Evolutionary conservation across 2,888 invertebrate species (phyloP).

Genomic region (Drosophila stalkeri): DNA sequence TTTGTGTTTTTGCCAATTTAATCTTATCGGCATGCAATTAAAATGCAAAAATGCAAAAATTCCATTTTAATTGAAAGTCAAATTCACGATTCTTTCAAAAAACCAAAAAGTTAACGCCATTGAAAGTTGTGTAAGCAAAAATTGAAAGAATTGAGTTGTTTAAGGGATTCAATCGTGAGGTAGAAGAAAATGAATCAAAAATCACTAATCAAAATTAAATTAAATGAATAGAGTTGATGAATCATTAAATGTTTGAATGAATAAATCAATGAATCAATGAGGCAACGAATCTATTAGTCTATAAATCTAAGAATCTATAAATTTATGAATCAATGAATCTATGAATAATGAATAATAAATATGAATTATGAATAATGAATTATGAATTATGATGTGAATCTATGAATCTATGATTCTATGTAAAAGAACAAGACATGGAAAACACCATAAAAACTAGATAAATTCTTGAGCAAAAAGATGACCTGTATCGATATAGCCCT

Average conservation of each 20-base stretch:
- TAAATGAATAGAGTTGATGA: not conserved
- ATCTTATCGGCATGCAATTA: constrained; percentile 72
- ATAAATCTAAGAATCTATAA: not conserved
- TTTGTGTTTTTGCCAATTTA: constrained; percentile 53
- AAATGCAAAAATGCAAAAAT: constrained; percentile 68
- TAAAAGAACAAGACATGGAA: too few relatives aligned
- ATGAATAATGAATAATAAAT: not conserved
- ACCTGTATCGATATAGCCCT: too few relatives aligned
- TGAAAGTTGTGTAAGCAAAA: not conserved
- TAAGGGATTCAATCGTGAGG: not conserved
- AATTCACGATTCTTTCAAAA: not conserved
- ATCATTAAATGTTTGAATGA: too few relatives aligned
- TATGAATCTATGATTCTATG: not conserved
- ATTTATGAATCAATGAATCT: not conserved
- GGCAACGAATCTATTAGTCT: too few relatives aligned
- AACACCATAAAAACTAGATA: too few relatives aligned
- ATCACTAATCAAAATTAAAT: not conserved
- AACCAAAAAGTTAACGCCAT: not conserved
- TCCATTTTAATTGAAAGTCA: constrained; percentile 53
- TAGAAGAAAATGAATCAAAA: not conserved
- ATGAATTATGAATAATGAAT: not conserved
- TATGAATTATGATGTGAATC: not conserved
- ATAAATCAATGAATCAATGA: not conserved
- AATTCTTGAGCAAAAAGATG: too few relatives aligned
- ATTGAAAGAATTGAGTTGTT: not conserved